A percentile compares a stretch with the other conserved stretches of the same genome.
phyloP scores from a whole-genome alignment of 2,797 vertebrate species.

The Cirrhinus molitorella region DNA sequence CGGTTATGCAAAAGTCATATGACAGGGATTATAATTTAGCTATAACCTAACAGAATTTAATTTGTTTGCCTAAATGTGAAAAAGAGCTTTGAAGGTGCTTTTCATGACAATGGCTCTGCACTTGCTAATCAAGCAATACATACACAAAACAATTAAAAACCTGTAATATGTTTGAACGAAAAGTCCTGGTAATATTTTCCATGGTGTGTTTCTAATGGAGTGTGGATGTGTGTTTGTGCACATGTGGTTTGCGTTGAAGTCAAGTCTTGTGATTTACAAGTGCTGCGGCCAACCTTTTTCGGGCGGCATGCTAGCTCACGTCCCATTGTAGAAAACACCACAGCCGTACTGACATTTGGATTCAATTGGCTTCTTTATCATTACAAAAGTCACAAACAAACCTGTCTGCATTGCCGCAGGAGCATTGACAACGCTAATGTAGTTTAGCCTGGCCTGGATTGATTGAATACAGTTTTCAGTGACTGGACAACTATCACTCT shows the following conservation, averaged over 20 bases:
- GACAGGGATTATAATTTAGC: conserved; percentile 1
- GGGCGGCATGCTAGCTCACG: neutral
- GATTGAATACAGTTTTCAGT: neutral
- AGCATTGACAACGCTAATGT: neutral
- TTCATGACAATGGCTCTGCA: neutral
- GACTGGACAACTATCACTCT: neutral
- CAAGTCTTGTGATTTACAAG: conserved; percentile 45
- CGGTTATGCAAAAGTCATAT: conserved; percentile 14
- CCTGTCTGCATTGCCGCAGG: neutral
- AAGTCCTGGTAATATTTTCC: conserved; percentile 22
- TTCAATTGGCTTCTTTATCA: conserved; percentile 7
- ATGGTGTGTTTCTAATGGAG: conserved; percentile 6
- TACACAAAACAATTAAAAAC: neutral
- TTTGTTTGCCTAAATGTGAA: neutral
- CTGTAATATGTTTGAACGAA: neutral
- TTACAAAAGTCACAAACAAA: neutral
- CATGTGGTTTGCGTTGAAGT: conserved; percentile 36
- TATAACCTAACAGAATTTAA: conserved; percentile 11
- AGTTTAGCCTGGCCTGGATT: neutral
- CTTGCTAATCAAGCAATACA: neutral
- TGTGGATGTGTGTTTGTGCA: conserved; percentile 30
- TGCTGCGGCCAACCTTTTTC: conserved; percentile 17
- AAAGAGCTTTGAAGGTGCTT: neutral
- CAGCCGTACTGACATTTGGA: conserved; percentile 28
- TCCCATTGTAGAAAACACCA: conserved; percentile 7